Evolutionary conservation across 2,113 vertebrate species (phyloP).

Genomic region (Tachysurus fulvidraco): DNA sequence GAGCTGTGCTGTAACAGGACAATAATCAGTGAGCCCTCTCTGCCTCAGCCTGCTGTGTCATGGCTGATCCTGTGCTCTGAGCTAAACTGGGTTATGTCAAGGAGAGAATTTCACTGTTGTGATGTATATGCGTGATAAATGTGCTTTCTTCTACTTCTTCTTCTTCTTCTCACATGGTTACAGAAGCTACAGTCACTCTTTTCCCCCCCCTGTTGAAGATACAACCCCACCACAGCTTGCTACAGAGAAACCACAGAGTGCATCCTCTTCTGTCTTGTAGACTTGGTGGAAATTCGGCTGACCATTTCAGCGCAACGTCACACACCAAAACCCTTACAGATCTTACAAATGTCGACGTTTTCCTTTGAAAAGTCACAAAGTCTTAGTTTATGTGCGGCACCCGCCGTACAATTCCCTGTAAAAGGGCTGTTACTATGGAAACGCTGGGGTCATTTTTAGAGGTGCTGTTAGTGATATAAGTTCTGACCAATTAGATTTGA

Average conservation of each 20-base stretch:
- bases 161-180: background rate
- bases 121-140: no score
- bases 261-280: background rate
- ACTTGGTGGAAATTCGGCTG: background rate
- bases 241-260: background rate
- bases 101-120: no score
- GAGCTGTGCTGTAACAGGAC: background rate
- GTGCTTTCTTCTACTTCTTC: background rate
- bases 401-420: background rate
- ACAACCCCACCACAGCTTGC: background rate
- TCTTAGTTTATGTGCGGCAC: background rate
- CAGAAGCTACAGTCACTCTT: background rate
- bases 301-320: background rate
- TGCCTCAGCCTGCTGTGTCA: no score
- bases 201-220: background rate
- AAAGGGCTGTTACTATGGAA: background rate
- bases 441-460: background rate
- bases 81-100: no score
- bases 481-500: background rate
- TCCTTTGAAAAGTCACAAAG: background rate
- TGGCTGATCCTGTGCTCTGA: no score
- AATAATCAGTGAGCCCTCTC: background rate
- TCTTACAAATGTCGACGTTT: background rate
- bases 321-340: background rate
- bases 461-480: background rate